Evolutionary conservation across 2,888 invertebrate genomes (phyloP), one percentile per base, ranked within the genome.

Genomic region (Atethmia centrago): DNA sequence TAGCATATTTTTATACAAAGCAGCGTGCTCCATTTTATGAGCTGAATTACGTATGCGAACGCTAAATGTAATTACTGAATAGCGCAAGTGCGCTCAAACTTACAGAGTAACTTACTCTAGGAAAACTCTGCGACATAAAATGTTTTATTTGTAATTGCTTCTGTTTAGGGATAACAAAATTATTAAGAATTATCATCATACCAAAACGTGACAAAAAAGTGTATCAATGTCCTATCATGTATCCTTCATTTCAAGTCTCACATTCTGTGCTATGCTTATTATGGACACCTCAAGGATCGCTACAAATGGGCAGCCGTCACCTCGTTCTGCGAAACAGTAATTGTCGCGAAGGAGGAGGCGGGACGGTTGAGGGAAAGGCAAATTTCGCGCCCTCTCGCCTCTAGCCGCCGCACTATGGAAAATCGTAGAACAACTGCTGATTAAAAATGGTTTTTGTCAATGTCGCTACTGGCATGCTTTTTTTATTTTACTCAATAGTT

Each of bases 11-110:
- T 79, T 73, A 58, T 51, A 79, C 83, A 83, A 79, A 72, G 55
- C 70, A 42, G 70, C 25, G 64, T 40, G 55, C 65, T 74, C 47
- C 51, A 19, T 77, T 79, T 79, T 67, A 83, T 73, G 80, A 73
- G 62, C 53, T 53, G 58, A 53, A 79, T 66, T 63, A 80, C 66
- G 64, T 59, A 74, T 63, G 68, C 59, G 63, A 58, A 66, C 69
- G 49, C 68, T 58, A 47, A 80, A 80, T 83, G 65, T 80, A 69
- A 74, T 83, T 83, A 69, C 56, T 69, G 66, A 74, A 69, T 63
- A 74, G 66, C 45, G 31, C 61, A 58, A 58, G 84, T 31, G 45
- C 66, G 53, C 69, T 62, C 51, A 51, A 79, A 73, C 73, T 80
- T 79, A n/a, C 64, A 65, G 36, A 64, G 67, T 51, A 55, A 47